These are phyloP conservation scores for Diogma glabrata DNA, from an alignment of 2,888 invertebrate species.

Conservation along the genomic window DNA sequence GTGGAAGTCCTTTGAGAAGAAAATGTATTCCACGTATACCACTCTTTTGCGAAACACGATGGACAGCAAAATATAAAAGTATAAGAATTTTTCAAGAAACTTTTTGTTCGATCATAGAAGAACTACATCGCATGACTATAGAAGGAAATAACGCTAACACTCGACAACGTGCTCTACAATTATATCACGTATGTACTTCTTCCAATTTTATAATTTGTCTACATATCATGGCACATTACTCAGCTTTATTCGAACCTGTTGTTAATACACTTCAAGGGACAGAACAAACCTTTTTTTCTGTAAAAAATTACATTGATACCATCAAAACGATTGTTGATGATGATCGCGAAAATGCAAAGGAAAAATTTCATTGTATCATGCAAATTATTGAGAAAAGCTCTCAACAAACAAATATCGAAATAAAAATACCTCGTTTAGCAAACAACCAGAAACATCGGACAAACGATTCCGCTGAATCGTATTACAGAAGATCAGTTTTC, in stretches of 20 bases:
- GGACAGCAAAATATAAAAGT: constrained; percentile 18
- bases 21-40: too few species aligned
- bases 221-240: constrained; percentile 11
- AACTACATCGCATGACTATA: constrained; percentile 1
- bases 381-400: background rate
- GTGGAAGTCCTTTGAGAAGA: too few species aligned
- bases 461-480: constrained; percentile 6
- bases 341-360: constrained; percentile 3
- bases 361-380: background rate
- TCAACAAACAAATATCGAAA: background rate
- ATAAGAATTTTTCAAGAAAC: constrained; percentile 13
- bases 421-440: background rate
- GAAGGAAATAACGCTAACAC: constrained; percentile 11
- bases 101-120: constrained; percentile 8
- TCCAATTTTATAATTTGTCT: constrained; percentile 9
- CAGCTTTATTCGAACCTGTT: constrained; percentile 11
- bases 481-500: constrained; percentile 7
- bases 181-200: constrained; percentile 5
- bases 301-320: constrained; percentile 4
- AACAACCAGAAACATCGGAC: background rate
- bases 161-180: constrained; percentile 8
- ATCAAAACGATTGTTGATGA: constrained; percentile 3
- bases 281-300: background rate
- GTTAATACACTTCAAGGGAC: constrained; percentile 11
- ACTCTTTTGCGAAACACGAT: constrained; percentile 19